These are phyloP conservation scores for Gastracanthus pulcherrimus DNA, from an alignment of 2,888 invertebrate genomes.

Conservation along the genomic window DNA sequence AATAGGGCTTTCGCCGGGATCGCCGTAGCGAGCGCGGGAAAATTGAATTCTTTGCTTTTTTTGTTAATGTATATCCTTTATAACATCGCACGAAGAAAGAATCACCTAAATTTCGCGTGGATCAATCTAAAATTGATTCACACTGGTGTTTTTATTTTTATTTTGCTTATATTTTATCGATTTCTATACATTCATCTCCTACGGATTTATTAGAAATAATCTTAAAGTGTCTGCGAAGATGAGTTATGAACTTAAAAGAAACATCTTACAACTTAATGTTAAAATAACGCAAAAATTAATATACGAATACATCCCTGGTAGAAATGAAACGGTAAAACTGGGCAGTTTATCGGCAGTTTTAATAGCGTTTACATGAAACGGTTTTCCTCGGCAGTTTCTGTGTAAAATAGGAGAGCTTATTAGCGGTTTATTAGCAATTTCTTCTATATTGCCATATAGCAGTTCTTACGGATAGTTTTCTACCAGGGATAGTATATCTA, in stretches of 20 bases:
- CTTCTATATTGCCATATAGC: too few species aligned
- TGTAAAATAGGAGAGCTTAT: too few species aligned
- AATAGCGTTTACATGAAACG: too few species aligned
- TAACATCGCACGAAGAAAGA: constrained; percentile 29
- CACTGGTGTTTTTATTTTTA: not conserved
- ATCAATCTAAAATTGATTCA: constrained; percentile 17
- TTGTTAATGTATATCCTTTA: not conserved
- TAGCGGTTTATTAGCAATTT: too few species aligned
- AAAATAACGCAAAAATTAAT: not conserved
- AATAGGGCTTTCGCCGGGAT: constrained; percentile 27
- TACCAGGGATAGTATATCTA: too few species aligned
- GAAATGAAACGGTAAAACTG: too few species aligned
- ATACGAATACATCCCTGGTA: not conserved
- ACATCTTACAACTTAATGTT: too few species aligned
- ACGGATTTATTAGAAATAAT: not conserved
- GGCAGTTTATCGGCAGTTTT: too few species aligned
- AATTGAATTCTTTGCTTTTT: constrained; percentile 13
- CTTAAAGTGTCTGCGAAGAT: not conserved
- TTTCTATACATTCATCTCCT: not conserved
- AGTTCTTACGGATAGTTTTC: not conserved
- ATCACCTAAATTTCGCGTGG: constrained; percentile 19
- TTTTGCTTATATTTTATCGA: not conserved
- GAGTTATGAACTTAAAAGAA: not conserved
- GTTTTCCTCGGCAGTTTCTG: too few species aligned
- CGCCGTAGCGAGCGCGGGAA: not conserved